A percentile compares a stretch with the other conserved stretches of the same genome.
Evolutionary conservation across 2,113 vertebrate species (phyloP).

Genomic region (Crypturellus undulatus): DNA sequence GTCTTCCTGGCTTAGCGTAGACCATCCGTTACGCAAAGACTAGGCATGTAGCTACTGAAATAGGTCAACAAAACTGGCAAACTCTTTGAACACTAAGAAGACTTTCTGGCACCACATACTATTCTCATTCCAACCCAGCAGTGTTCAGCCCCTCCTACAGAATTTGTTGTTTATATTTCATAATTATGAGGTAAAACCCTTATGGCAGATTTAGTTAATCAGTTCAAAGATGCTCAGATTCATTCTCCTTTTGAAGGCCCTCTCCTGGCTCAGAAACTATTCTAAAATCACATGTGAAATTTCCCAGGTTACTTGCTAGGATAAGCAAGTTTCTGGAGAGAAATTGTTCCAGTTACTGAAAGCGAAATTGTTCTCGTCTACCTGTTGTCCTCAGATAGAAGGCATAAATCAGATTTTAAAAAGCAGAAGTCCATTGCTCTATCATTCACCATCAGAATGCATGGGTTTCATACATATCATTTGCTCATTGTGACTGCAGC

Average conservation of each 20-base stretch:
- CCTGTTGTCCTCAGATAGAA: neutral
- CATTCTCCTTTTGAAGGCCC: neutral
- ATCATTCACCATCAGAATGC: neutral
- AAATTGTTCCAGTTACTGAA: neutral
- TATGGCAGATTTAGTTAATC: neutral
- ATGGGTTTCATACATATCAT: rapidly evolving
- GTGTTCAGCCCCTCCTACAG: neutral
- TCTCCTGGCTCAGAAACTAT: neutral
- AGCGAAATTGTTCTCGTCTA: neutral
- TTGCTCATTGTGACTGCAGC: neutral
- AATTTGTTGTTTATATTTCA: neutral
- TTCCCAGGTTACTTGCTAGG: neutral
- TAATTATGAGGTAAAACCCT: neutral
- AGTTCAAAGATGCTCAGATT: neutral
- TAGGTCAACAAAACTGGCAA: neutral
- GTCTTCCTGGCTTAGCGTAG: neutral
- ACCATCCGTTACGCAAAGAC: neutral
- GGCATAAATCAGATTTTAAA: neutral
- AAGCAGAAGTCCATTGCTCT: neutral
- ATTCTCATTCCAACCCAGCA: neutral
- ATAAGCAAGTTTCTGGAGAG: neutral
- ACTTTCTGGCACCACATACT: neutral
- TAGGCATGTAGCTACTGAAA: neutral
- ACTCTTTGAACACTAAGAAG: neutral
- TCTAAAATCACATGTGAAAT: neutral